A percentile compares a stretch with the other conserved stretches of the same genome.
Conservation (phyloP, 30 jellyfish, hydroid and myxozoan genomes). For the Euphysa ruthae region DNA sequence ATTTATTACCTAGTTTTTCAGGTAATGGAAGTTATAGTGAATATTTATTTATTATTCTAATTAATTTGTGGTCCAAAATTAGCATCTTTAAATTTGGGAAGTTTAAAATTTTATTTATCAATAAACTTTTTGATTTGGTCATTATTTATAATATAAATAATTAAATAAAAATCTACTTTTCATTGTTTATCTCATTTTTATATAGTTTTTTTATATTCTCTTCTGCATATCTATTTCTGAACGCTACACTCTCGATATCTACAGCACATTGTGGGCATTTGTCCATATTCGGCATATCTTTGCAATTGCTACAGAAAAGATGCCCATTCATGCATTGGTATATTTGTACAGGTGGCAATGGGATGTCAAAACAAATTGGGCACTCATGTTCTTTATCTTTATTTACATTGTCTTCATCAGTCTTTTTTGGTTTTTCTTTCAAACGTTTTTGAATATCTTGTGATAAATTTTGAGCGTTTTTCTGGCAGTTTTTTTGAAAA, state of each 20-base stretch:
- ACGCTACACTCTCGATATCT: not conserved
- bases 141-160: too few species aligned
- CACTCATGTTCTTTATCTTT: conserved; percentile 27
- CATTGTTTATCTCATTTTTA: not conserved
- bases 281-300: conserved; percentile 26
- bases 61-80: too few species aligned
- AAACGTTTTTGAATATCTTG: not conserved
- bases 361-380: conserved; percentile 30
- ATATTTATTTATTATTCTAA: not conserved
- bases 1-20: too few species aligned
- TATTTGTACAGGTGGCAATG: conserved; percentile 31
- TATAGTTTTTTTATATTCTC: conserved; percentile 22
- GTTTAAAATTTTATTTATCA: too few species aligned
- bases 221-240: conserved; percentile 31
- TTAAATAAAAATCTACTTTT: too few species aligned
- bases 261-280: conserved; percentile 34
- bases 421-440: not conserved
- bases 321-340: conserved; percentile 38
- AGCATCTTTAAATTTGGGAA: too few species aligned
- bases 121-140: too few species aligned
- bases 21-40: too few species aligned
- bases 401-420: not conserved
- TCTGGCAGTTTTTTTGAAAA: not conserved
- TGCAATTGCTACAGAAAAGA: conserved; percentile 27
- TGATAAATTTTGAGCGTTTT: not conserved